Conservation (phyloP, 2,888 invertebrate species). For the Aleiodes leptofemur region DNA sequence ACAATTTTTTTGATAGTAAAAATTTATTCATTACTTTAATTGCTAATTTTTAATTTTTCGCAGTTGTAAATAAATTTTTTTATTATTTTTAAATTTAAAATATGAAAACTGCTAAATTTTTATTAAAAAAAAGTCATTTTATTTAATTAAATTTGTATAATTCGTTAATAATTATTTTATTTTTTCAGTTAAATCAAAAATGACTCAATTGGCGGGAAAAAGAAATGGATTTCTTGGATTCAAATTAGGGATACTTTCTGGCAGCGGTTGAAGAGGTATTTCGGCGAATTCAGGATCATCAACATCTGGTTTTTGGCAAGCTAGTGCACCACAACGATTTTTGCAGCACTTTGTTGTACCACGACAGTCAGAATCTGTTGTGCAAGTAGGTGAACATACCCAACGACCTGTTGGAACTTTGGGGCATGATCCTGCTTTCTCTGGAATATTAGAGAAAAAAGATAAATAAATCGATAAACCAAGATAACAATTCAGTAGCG, state of each 20-base stretch:
- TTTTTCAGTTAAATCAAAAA: neutral
- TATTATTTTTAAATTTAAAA: no score
- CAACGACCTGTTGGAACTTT: conserved; percentile 77
- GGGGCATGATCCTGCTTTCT: conserved; percentile 78
- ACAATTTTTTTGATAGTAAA: neutral
- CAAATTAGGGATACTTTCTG: conserved; percentile 44
- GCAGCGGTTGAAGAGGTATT: conserved; percentile 41
- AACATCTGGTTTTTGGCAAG: conserved; percentile 73
- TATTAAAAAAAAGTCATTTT: no score
- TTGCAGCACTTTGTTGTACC: conserved; percentile 77
- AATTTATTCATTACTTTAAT: neutral
- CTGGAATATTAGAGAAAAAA: conserved; percentile 67
- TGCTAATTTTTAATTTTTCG: no score
- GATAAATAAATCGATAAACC: neutral
- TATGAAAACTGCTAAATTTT: no score
- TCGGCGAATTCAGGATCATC: conserved; percentile 41
- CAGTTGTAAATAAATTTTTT: no score
- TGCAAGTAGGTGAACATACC: conserved; percentile 78
- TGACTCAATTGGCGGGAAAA: conserved; percentile 32
- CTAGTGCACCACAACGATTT: conserved; percentile 78
- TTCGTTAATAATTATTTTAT: no score
- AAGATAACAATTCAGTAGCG: no score
- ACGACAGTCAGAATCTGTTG: conserved; percentile 77
- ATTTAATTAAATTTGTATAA: no score
- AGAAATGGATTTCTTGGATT: conserved; percentile 51